phyloP scores from a whole-genome alignment of 2,113 vertebrate species.

The Benitochromis conjunctus region DNA sequence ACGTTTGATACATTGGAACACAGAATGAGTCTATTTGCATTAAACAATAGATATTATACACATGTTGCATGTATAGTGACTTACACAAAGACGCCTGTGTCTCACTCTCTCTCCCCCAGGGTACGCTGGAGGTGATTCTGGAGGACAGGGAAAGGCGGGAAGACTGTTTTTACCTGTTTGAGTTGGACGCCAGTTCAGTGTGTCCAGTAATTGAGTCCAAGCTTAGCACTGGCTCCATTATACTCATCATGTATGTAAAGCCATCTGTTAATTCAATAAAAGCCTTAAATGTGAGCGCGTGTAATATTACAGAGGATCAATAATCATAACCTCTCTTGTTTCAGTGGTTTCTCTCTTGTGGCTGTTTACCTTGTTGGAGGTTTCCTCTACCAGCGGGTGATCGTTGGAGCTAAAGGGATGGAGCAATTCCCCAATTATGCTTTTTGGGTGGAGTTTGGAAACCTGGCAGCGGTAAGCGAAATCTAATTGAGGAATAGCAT shows the following conservation, averaged over 20 bases:
- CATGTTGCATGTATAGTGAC: background rate
- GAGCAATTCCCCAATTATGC: slow-evolving; percentile 92
- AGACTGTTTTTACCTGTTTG: slow-evolving; percentile 92
- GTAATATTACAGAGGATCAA: background rate
- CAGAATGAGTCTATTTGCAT: background rate
- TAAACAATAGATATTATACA: background rate
- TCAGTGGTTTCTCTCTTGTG: slow-evolving; percentile 78
- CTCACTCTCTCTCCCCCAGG: slow-evolving; percentile 64
- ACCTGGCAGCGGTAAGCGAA: slow-evolving; percentile 87
- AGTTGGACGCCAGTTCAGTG: slow-evolving; percentile 84
- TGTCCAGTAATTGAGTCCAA: slow-evolving; percentile 77
- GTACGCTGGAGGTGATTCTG: slow-evolving; percentile 68
- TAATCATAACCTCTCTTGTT: background rate
- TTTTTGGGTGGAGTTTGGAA: slow-evolving; percentile 94
- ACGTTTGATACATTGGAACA: background rate
- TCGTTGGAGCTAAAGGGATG: slow-evolving; percentile 94
- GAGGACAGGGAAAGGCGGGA: slow-evolving; percentile 78
- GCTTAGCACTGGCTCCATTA: slow-evolving; percentile 85
- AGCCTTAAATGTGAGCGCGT: background rate
- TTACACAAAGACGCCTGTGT: background rate
- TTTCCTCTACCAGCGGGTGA: slow-evolving; percentile 90
- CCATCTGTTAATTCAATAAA: background rate
- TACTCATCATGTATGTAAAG: slow-evolving; percentile 88
- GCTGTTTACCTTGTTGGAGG: slow-evolving; percentile 87
- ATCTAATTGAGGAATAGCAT: background rate